Base-by-base conservation (phyloP, 1,140 invertebrate species). In the Cryptotermes secundus region DNA sequence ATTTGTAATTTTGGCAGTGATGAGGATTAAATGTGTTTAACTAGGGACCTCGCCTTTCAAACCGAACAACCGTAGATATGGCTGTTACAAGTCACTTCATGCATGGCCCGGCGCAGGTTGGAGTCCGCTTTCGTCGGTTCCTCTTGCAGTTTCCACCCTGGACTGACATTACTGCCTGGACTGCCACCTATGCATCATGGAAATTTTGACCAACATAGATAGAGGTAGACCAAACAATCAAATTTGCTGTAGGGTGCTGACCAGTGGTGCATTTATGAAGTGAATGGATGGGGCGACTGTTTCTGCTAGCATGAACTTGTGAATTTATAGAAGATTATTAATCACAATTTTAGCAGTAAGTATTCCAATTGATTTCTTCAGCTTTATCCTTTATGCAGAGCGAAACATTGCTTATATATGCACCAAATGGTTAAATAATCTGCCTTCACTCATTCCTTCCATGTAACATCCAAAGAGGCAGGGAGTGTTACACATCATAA, bases 91-190 rank as follows among this genome's bases (percentile, higher is more conserved):
- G 80, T 22, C 84, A 84, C 31, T 84, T 84, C 80, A 26, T 84
- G 72, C 84, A 84, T 79, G 84, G 84, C 14, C 84, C 84, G 19
- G 34, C 45, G 19, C 31, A 84, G 24, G 31, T 42, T 65, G 34
- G 79, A 26, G 26, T 31, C 14, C 79, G 53, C 14, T 84, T 84
- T 26, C 80, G 53, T n/a, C 38, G 34, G 14, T 81, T 84, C 34
- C 24, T 93, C 19, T 87, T 88, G 10, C 90, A 93, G 87, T 93
- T 93, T 87, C 93, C 93, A 79, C 86, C 90, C 0, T 94, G 93
- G 93, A 90, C 93, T 16, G 92, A 92, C 1, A 88, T 92, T 16
- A 91, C 91, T 26, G 91, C 91, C 16, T 94, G 93, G 93, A 92
- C 92, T 35, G 91, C 93, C 1, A 90, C 91, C 3, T 93, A 93